Percentiles rank a stretch among this genome's conserved stretches.
Conservation (phyloP, 2,888 invertebrate species). For the Sialis fuliginosa region DNA sequence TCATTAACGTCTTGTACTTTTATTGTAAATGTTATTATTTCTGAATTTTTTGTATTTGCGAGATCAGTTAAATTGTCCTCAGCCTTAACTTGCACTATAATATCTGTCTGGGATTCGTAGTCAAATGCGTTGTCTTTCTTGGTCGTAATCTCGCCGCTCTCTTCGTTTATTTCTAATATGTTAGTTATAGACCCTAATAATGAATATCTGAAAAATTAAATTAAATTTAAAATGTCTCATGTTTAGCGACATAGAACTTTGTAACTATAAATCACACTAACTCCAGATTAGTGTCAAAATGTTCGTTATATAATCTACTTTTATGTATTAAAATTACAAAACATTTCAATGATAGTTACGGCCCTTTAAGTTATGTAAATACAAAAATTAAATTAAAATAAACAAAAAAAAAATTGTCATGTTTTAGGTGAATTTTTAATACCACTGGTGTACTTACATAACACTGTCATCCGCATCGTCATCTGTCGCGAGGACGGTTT, state of each 20-base stretch:
- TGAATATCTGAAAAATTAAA: conserved; percentile 27
- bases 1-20: conserved; percentile 53
- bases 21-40: conserved; percentile 37
- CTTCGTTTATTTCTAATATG: conserved; percentile 27
- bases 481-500: conserved; percentile 35
- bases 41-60: conserved; percentile 24
- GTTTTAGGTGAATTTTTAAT: too few species aligned
- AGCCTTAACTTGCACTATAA: conserved; percentile 28
- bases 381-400: too few species aligned
- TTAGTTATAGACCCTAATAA: conserved; percentile 29
- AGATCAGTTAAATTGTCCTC: conserved; percentile 16
- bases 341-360: neutral
- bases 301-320: too few species aligned
- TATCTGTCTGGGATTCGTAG: conserved; percentile 36
- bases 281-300: too few species aligned
- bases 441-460: conserved; percentile 26
- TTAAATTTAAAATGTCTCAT: conserved; percentile 2
- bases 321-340: too few species aligned
- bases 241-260: too few species aligned
- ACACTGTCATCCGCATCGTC: conserved; percentile 40
- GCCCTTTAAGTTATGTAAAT: too few species aligned
- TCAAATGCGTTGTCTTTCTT: conserved; percentile 35
- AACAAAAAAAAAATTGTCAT: neutral
- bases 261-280: too few species aligned
- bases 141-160: conserved; percentile 38